A percentile compares a stretch with the other conserved stretches of the same genome.
Evolutionary conservation across 2,888 invertebrate genomes (phyloP).

Genomic region (Mechanitis mazaeus): DNA sequence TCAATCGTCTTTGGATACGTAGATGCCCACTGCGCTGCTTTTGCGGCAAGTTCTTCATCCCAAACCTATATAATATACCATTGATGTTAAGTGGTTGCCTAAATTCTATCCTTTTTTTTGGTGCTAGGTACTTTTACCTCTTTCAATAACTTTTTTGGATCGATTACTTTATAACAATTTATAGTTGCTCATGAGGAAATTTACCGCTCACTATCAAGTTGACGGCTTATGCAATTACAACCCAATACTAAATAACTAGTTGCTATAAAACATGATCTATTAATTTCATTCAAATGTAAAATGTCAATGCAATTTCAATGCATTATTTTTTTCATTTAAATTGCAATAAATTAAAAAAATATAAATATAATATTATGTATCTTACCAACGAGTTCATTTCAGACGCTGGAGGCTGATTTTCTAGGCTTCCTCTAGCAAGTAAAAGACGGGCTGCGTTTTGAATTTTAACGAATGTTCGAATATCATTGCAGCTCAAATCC

Average conservation of each 20-base stretch:
- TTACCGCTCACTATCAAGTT: no score
- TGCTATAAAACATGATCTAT: no score
- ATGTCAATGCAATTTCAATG: slow-evolving; percentile 7
- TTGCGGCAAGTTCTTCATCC: slow-evolving; percentile 2
- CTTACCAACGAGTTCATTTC: slow-evolving; percentile 1
- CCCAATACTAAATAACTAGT: no score
- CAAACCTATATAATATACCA: neutral
- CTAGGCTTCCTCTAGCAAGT: neutral
- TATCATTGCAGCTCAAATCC: neutral
- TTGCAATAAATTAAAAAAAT: neutral
- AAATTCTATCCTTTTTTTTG: no score
- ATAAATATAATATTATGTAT: neutral
- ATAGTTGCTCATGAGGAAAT: no score
- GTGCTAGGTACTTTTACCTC: no score
- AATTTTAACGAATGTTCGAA: neutral
- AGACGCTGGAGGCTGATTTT: neutral
- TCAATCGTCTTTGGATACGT: neutral
- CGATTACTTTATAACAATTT: no score
- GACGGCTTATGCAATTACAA: no score
- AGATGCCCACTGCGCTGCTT: neutral
- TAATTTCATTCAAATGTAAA: no score
- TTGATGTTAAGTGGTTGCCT: no score
- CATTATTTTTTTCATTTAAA: no score
- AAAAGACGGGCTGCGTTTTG: neutral
- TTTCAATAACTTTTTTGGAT: no score